phyloP scores from a whole-genome alignment of 2,797 vertebrate genomes.

The Pterois miles region DNA sequence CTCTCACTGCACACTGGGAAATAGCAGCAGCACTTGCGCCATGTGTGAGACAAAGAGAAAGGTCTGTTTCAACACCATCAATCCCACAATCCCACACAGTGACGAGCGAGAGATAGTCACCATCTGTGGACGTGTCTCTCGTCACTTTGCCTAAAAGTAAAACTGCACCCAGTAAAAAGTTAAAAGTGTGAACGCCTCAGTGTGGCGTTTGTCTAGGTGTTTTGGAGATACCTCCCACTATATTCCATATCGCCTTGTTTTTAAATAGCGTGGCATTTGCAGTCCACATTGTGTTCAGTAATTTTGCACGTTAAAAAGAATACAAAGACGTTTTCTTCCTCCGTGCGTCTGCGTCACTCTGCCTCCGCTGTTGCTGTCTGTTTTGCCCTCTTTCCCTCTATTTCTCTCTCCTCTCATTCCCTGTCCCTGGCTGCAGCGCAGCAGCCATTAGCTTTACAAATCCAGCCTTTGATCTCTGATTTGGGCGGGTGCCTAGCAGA shows the following conservation, averaged over 20 bases:
- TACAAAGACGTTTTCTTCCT: conserved; percentile 52
- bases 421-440: conserved; percentile 89
- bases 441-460: conserved; percentile 99
- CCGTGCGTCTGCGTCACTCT: conserved; percentile 54
- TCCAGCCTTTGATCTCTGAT: conserved; percentile 99
- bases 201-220: conserved; percentile 73
- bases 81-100: conserved; percentile 81
- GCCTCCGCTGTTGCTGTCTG: conserved; percentile 62
- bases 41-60: conserved; percentile 84
- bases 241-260: conserved; percentile 50
- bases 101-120: conserved; percentile 77
- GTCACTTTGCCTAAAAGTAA: conserved; percentile 74
- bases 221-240: conserved; percentile 70
- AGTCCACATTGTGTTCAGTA: conserved; percentile 46
- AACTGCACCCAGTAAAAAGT: conserved; percentile 72
- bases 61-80: conserved; percentile 82
- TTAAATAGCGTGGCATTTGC: conserved; percentile 66
- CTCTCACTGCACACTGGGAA: conserved; percentile 72
- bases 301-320: conserved; percentile 59
- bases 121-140: conserved; percentile 84
- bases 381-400: conserved; percentile 60
- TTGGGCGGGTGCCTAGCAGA: conserved; percentile 85
- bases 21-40: conserved; percentile 76
- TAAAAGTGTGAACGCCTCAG: conserved; percentile 77
- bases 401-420: conserved; percentile 61